A percentile compares a stretch with the other conserved stretches of the same genome.
Conservation (phyloP, 92 coral and sea anemone species). For the Porites cylindrica region DNA sequence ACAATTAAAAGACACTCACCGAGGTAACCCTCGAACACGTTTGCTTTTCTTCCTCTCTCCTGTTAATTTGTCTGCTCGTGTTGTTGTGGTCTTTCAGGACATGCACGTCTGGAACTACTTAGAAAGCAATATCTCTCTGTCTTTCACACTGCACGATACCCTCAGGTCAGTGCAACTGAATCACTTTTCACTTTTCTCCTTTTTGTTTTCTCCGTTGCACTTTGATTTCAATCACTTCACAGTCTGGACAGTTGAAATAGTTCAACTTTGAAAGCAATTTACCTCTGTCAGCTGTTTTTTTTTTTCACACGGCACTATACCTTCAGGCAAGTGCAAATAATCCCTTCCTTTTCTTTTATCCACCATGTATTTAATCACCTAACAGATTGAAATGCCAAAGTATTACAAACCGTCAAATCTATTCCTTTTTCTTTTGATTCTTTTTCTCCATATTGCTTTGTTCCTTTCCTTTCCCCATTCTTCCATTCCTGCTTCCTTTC, state of each 20-base stretch:
- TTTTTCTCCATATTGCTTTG: neutral
- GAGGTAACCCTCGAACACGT: constrained; percentile 86
- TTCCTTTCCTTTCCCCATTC: neutral
- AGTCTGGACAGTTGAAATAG: too few species aligned
- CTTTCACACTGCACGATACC: constrained; percentile 65
- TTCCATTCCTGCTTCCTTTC: neutral
- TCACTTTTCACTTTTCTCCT: neutral
- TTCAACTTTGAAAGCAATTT: too few species aligned
- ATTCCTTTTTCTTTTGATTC: neutral
- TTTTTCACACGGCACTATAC: too few species aligned
- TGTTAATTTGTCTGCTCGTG: constrained; percentile 63
- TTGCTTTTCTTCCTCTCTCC: constrained; percentile 50
- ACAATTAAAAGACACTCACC: constrained; percentile 60
- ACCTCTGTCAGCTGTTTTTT: too few species aligned
- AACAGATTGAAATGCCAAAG: too few species aligned
- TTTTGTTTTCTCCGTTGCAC: neutral
- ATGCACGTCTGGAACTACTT: constrained; percentile 78
- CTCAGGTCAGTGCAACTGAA: constrained; percentile 52
- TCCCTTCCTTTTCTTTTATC: too few species aligned
- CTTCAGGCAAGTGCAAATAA: too few species aligned
- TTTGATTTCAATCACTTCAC: neutral
- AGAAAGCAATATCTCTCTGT: constrained; percentile 83
- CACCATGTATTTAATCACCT: too few species aligned
- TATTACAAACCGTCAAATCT: too few species aligned
- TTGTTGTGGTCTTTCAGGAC: constrained; percentile 91